Evolutionary conservation across 2,113 vertebrate genomes (phyloP).

Genomic region (Menidia beryllina): DNA sequence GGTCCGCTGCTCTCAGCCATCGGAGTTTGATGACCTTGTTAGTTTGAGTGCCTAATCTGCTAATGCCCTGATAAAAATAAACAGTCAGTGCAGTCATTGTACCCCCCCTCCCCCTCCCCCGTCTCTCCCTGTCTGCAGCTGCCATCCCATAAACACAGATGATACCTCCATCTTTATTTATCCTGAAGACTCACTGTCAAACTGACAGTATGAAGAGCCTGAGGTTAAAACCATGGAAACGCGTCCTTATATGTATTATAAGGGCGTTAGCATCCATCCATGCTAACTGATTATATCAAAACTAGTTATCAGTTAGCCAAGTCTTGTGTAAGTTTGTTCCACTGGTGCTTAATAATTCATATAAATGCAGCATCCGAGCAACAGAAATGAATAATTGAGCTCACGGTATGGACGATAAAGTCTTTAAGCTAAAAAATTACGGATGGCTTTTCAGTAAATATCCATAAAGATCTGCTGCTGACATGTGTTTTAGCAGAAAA

Average conservation of each 20-base stretch:
- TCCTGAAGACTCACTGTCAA: slow-evolving; percentile 45
- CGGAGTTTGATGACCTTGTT: slow-evolving; percentile 82
- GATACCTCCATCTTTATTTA: slow-evolving; percentile 70
- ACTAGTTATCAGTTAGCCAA: background rate
- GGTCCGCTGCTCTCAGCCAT: slow-evolving; percentile 71
- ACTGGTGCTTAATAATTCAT: slow-evolving; percentile 46
- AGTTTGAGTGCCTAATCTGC: slow-evolving; percentile 84
- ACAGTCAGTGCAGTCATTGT: slow-evolving; percentile 73
- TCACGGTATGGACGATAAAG: slow-evolving; percentile 17
- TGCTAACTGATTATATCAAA: background rate
- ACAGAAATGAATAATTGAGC: slow-evolving; percentile 35
- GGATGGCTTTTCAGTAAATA: background rate
- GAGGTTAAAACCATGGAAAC: too few relatives aligned
- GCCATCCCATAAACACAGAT: slow-evolving; percentile 72
- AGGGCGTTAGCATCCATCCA: background rate
- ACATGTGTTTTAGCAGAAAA: background rate
- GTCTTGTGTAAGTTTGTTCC: slow-evolving; percentile 7
- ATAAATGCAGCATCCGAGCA: slow-evolving; percentile 12
- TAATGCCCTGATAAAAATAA: slow-evolving; percentile 85
- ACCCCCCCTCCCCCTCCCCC: slow-evolving; percentile 25
- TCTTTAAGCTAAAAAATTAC: slow-evolving; percentile 4
- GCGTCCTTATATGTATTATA: too few relatives aligned
- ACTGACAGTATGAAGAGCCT: slow-evolving; percentile 37
- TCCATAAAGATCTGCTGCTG: background rate
- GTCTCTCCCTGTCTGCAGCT: slow-evolving; percentile 61